Base-by-base conservation (phyloP, 1,140 invertebrate genomes). In the Cyclargus thomasi region DNA sequence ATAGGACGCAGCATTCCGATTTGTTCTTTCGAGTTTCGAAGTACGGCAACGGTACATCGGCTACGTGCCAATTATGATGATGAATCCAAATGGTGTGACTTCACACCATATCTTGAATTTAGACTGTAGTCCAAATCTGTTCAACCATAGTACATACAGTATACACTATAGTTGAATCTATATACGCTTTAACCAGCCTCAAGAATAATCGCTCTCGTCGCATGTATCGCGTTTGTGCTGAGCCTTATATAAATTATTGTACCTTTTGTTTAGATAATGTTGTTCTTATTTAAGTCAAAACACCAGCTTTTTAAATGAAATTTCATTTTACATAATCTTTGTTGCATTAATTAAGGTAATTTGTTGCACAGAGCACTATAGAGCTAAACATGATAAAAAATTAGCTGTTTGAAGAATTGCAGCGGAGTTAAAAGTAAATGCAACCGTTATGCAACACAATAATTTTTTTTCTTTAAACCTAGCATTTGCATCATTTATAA, bases 241-340 rank as follows among this genome's bases (percentile, higher is more conserved):
- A 8, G 39, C 39, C 39, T 17, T 67, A 47, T 39, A 47, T 63
- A 35, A 65, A 62, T 20, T 39, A 64, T 64, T 21, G 11, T 20
- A 8, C 29, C 55, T 59, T 59, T 59, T 59, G 55, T n/a, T 20
- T 21, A 20, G 55, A 59, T 59, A 59, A 20, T 20, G 18, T 59
- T 59, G 17, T 59, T 59, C 55, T 59, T 59, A 59, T 59, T 59
- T 59, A 59, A 20, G 20, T 59, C 20, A 59, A 2, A 20, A 7
- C 18, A 20, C 20, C 18, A 10, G 55, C 6, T 18, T 59, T 59
- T 59, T 59, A 18, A 59, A 21, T 59, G 21, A 59, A 59, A 59
- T 59, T 20, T 29, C 14, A 21, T 8, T 59, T 10, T 59, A 21
- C 11, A 47, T 7, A 20, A 18, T 18, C 55, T 59, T 59, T 59